phyloP scores from a whole-genome alignment of 2,888 invertebrate genomes.

The Gnatocerus cornutus region DNA sequence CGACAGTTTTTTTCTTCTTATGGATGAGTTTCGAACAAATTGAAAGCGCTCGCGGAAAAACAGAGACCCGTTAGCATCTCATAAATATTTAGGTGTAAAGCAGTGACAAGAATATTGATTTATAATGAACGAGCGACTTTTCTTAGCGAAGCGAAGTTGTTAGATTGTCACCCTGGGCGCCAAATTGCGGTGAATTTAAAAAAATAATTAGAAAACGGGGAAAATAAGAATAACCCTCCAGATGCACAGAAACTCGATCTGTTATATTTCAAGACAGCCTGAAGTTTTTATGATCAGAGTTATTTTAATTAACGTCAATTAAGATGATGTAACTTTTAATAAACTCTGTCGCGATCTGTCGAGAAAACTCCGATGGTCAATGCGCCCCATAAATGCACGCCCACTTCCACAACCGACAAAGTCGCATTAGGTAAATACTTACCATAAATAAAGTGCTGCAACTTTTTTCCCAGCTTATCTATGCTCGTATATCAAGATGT shows the following conservation, averaged over 20 bases:
- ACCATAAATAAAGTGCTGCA: constrained; percentile 33
- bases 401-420: constrained; percentile 24
- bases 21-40: constrained; percentile 10
- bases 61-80: constrained; percentile 25
- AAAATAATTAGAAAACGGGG: too few relatives aligned
- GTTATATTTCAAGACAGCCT: too few relatives aligned
- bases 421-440: constrained; percentile 28
- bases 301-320: constrained; percentile 42
- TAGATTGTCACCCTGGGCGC: constrained; percentile 40
- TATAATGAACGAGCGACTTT: constrained; percentile 16
- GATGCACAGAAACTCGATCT: too few relatives aligned
- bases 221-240: too few relatives aligned
- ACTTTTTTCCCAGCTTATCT: constrained; percentile 21
- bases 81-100: constrained; percentile 32
- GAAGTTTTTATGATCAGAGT: constrained; percentile 3
- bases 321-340: constrained; percentile 45
- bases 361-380: constrained; percentile 21
- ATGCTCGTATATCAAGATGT: constrained; percentile 19
- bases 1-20: constrained; percentile 11
- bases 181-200: constrained; percentile 40
- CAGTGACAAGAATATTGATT: constrained; percentile 34
- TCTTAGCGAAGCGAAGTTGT: constrained; percentile 31
- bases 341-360: constrained; percentile 19
- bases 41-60: constrained; percentile 23
- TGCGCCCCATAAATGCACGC: constrained; percentile 25